These are phyloP conservation scores for Rhyacophila evoluta DNA, from an alignment of 2,888 invertebrate species.

Conservation along the genomic window DNA sequence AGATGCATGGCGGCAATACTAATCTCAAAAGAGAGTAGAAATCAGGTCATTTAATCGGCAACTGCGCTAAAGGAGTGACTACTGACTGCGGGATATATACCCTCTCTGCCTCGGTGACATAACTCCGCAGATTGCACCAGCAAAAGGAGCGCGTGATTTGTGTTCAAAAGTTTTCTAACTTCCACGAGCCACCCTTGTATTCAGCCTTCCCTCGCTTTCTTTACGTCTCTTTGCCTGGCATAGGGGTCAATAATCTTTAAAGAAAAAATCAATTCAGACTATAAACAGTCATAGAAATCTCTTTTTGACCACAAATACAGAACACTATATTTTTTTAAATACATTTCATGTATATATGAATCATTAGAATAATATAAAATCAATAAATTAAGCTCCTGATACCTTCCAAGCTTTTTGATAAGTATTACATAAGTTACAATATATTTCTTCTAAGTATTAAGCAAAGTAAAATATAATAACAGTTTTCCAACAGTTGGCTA, in stretches of 20 bases:
- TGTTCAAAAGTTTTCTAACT: conserved; percentile 51
- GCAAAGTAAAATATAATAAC: too few species aligned
- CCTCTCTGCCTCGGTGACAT: neutral
- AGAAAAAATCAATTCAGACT: too few species aligned
- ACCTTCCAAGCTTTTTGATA: too few species aligned
- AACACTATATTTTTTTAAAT: too few species aligned
- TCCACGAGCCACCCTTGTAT: conserved; percentile 33
- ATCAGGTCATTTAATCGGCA: conserved; percentile 34
- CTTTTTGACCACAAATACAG: too few species aligned
- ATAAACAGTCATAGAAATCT: too few species aligned
- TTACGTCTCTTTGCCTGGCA: neutral
- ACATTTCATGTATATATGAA: too few species aligned
- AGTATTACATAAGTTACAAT: too few species aligned
- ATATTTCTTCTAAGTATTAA: too few species aligned
- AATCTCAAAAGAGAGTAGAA: conserved; percentile 35
- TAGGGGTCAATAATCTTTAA: conserved; percentile 1
- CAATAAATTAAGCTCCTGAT: too few species aligned
- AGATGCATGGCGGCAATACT: conserved; percentile 29
- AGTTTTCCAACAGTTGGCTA: too few species aligned
- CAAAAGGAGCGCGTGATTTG: conserved; percentile 49
- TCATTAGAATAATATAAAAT: too few species aligned
- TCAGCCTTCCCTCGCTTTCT: conserved; percentile 29
- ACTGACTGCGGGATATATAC: neutral
- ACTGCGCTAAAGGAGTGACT: conserved; percentile 17
- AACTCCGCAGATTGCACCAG: conserved; percentile 39